Evolutionary conservation across 2,888 invertebrate genomes (phyloP).

Genomic region (Acanthosoma haemorrhoidale): DNA sequence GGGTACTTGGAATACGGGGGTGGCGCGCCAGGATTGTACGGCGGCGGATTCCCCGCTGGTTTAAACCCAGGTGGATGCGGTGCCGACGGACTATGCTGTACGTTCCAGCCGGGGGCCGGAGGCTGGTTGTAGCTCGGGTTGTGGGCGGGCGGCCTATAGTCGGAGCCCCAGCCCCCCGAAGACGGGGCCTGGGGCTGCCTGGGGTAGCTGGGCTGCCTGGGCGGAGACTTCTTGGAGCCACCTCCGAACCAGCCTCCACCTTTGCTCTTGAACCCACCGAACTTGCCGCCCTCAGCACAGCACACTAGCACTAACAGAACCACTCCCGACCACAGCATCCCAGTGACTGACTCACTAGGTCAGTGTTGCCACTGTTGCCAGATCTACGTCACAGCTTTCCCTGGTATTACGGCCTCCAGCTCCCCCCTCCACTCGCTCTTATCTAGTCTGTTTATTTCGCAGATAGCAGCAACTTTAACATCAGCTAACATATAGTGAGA

Average conservation of each 20-base stretch:
- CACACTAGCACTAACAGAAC: neutral
- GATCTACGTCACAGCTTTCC: slow-evolving; percentile 4
- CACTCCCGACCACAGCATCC: neutral
- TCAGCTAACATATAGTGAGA: too few relatives aligned
- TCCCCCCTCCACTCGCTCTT: neutral
- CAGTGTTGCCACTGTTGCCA: slow-evolving; percentile 2
- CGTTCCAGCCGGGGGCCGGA: neutral
- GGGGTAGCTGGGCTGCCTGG: neutral
- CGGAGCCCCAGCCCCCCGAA: neutral
- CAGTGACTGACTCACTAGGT: neutral
- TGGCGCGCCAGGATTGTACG: slow-evolving; percentile 9
- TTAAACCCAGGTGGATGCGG: neutral
- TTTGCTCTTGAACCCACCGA: neutral
- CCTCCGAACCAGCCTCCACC: neutral
- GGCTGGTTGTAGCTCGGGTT: neutral
- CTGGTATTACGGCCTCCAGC: neutral
- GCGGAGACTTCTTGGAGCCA: neutral
- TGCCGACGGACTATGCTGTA: neutral
- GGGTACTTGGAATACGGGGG: slow-evolving; percentile 18
- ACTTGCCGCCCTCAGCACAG: neutral
- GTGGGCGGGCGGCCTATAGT: slow-evolving; percentile 1
- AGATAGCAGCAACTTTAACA: too few relatives aligned
- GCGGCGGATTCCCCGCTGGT: neutral
- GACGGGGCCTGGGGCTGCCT: neutral
- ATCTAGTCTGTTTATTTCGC: neutral